Evolutionary conservation across 2,888 invertebrate species (phyloP).

Genomic region (Pseudococcus viburni): DNA sequence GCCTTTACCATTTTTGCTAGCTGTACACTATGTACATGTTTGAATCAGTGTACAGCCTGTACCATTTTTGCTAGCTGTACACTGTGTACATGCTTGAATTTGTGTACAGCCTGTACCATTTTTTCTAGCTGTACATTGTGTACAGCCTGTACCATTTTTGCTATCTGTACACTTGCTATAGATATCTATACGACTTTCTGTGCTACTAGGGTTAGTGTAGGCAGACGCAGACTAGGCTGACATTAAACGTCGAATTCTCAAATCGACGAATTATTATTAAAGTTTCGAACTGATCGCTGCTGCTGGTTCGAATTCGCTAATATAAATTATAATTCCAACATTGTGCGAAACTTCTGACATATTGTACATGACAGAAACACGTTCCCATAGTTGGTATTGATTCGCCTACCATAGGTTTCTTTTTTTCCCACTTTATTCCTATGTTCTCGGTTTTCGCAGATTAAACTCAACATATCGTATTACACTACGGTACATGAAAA

Average conservation of each 20-base stretch:
- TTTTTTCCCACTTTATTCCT: neutral
- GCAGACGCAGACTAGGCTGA: neutral
- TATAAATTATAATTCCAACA: neutral
- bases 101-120: no score
- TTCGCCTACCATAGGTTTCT: neutral
- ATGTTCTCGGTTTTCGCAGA: slow-evolving; percentile 13
- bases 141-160: no score
- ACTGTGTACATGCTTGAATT: no score
- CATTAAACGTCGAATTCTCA: neutral
- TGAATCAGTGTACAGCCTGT: no score
- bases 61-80: no score
- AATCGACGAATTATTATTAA: slow-evolving; percentile 20
- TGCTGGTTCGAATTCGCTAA: neutral
- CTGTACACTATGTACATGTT: no score
- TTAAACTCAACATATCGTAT: slow-evolving; percentile 43
- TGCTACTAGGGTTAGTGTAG: no score
- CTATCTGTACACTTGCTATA: no score
- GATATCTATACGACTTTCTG: no score
- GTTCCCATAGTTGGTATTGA: neutral
- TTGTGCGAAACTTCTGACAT: slow-evolving; percentile 22
- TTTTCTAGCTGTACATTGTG: no score
- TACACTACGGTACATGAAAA: slow-evolving; percentile 32
- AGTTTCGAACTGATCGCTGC: neutral
- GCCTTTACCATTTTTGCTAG: no score
- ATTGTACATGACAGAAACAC: slow-evolving; percentile 27